These are phyloP conservation scores for Mandrillus leucophaeus DNA, from an alignment of 2,113 vertebrate species.

Conservation along the genomic window DNA sequence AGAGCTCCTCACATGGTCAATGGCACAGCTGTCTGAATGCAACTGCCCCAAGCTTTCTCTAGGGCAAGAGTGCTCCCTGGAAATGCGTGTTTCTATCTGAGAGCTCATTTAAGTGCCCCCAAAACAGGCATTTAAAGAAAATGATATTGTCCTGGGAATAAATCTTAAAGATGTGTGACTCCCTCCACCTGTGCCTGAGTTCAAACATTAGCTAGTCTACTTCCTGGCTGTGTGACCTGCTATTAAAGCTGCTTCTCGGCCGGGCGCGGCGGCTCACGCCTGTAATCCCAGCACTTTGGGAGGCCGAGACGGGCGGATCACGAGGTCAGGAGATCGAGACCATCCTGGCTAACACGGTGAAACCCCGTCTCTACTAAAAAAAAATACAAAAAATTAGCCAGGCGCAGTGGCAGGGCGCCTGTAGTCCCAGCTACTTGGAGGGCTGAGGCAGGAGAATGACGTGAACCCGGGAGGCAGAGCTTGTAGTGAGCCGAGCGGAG, in stretches of 20 bases:
- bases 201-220: not conserved
- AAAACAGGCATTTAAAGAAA: not conserved
- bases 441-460: too few relatives aligned
- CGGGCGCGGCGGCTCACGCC: too few relatives aligned
- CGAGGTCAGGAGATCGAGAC: too few relatives aligned
- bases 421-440: too few relatives aligned
- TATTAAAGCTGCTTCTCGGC: not conserved
- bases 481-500: too few relatives aligned
- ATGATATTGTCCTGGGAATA: not conserved
- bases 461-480: too few relatives aligned
- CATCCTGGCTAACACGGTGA: too few relatives aligned
- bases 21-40: not conserved
- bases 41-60: not conserved
- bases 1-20: not conserved
- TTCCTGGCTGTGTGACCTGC: not conserved
- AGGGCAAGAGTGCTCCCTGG: not conserved
- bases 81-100: not conserved
- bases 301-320: too few relatives aligned
- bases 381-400: too few relatives aligned
- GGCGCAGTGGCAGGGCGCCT: too few relatives aligned
- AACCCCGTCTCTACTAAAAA: too few relatives aligned
- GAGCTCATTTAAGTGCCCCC: not conserved
- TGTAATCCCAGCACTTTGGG: too few relatives aligned
- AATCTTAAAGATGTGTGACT: not conserved
- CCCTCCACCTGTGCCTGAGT: not conserved